Base-by-base conservation (phyloP, 2,888 invertebrate species). In the Thecocarcelia acutangulata region DNA sequence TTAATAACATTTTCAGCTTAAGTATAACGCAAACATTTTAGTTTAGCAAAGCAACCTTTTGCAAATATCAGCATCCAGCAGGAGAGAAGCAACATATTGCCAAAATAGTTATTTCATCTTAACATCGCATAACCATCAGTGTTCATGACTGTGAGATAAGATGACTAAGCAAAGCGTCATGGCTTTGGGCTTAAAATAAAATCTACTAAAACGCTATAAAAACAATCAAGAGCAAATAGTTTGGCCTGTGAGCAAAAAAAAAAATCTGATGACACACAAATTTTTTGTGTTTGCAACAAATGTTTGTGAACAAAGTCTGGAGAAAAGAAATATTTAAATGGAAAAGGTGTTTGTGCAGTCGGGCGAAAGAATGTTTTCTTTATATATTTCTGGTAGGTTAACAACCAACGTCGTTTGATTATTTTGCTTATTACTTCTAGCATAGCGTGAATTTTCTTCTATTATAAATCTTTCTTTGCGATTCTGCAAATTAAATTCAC, bases 1-100 rank as follows among this genome's bases (percentile, higher is more conserved):
- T 86, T 87, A 87, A 87, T 86, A 87, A 88, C 85, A 83, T 66
- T 79, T 70, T 46, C 44, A 52, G 42, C 37, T 54, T 69, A 78
- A 75, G 69, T 63, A 69, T 54, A 72, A 61, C 58, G 76, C 58
- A 81, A 75, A 81, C 70, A 66, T 77, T 69, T 64, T 50, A 52
- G 52, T 3, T 48, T 17, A 54, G 24, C 37, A 64, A 46, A 13
- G 56, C 17, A 59, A 44, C 12, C 42, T 64, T 72, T 52, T 12
- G 59, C 66, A 76, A 80, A 76, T 58, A 73, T 17, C 8, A 56
- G 21, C 37, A 17, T 9, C 17, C 17, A 24, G 46, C 33, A 13
- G 19, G 19, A 48, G 24, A 61, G 73, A 61, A 70, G 70, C 70
- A 75, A 83, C 86, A 86, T 87, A 85, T 87, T 87, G 77, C 19